Conservation (phyloP, 1,140 invertebrate genomes). For the Sipha flava region DNA sequence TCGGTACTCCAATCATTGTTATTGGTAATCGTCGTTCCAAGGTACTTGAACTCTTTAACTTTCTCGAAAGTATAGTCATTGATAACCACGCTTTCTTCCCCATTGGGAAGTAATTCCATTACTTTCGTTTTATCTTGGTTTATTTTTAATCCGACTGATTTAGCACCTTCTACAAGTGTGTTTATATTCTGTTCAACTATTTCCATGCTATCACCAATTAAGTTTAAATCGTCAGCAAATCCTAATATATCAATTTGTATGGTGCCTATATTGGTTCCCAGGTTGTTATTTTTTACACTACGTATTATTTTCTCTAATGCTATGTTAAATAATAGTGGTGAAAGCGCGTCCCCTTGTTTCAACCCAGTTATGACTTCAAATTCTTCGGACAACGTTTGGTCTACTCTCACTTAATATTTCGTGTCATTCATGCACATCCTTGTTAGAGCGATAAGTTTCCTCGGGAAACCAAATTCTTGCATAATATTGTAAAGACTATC, state of each 20-base stretch:
- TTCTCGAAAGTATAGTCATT: neutral
- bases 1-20: neutral
- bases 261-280: neutral
- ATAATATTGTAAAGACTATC: slow-evolving; percentile 12
- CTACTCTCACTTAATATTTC: neutral
- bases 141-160: slow-evolving; percentile 13
- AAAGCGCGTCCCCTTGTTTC: neutral
- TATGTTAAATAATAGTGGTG: neutral
- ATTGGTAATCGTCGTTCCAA: neutral
- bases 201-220: neutral
- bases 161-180: neutral
- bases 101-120: neutral
- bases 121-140: slow-evolving; percentile 6
- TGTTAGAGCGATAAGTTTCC: neutral
- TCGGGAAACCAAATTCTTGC: slow-evolving; percentile 1
- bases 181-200: neutral
- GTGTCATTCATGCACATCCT: neutral
- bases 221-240: neutral
- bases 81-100: neutral
- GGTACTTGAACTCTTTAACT: neutral
- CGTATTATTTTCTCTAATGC: slow-evolving; percentile 8
- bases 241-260: too few species aligned
- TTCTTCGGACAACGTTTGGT: neutral
- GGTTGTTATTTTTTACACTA: neutral
- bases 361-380: neutral